Percentiles rank a stretch among this genome's conserved stretches.
Evolutionary conservation across 1,140 invertebrate genomes (phyloP).

Genomic region (Bombus pascuorum): DNA sequence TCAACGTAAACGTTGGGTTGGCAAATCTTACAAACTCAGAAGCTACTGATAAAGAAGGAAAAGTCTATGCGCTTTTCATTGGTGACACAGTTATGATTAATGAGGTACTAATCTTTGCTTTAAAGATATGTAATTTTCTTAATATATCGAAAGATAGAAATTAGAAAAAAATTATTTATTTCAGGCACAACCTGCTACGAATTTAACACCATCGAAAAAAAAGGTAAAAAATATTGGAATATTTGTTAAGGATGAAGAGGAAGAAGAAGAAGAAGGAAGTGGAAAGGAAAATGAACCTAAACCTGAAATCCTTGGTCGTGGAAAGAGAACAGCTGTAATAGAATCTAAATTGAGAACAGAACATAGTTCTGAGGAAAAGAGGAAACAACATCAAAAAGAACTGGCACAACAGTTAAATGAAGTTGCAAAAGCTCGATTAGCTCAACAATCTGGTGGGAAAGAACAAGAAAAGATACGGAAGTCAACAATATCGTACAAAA

Average conservation of each 20-base stretch:
- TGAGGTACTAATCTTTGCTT: conserved; percentile 83
- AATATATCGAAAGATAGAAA: not conserved
- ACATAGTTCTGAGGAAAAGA: conserved; percentile 97
- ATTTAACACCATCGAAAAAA: conserved; percentile 96
- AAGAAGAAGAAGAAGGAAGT: conserved; percentile 91
- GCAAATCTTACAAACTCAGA: conserved; percentile 93
- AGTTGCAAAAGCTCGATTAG: conserved; percentile 94
- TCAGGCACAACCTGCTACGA: conserved; percentile 90
- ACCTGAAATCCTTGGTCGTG: conserved; percentile 87
- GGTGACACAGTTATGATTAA: conserved; percentile 98
- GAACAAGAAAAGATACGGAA: conserved; percentile 96
- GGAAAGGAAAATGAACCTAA: conserved; percentile 87
- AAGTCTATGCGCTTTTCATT: conserved; percentile 96
- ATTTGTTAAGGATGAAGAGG: conserved; percentile 96
- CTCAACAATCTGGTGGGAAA: conserved; percentile 92
- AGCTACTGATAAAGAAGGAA: conserved; percentile 92
- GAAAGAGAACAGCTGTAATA: conserved; percentile 96
- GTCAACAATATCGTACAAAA: conserved; percentile 97
- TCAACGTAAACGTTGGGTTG: conserved; percentile 97
- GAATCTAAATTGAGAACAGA: conserved; percentile 98
- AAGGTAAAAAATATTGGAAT: conserved; percentile 98
- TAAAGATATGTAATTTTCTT: not conserved
- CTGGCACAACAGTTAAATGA: conserved; percentile 95
- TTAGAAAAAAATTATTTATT: conserved; percentile 10
- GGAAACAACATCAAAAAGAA: conserved; percentile 98